phyloP scores from a whole-genome alignment of 2,797 vertebrate genomes.

The Kryptolebias ocellatus region DNA sequence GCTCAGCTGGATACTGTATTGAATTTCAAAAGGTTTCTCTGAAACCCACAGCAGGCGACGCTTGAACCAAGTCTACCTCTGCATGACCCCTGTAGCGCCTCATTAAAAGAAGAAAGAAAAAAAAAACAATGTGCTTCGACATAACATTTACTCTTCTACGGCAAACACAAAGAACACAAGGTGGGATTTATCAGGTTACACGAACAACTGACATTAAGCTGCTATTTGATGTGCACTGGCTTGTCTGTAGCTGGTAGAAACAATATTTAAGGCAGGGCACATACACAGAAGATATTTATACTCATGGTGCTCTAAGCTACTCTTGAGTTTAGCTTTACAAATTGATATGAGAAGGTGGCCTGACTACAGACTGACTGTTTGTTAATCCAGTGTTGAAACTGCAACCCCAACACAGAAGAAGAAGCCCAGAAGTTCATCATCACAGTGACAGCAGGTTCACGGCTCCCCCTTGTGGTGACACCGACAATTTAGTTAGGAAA shows the following conservation, averaged over 20 bases:
- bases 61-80: conserved; percentile 15
- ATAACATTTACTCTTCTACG: conserved; percentile 14
- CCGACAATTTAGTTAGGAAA: conserved; percentile 8
- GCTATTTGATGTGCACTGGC: background rate
- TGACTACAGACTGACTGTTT: conserved; percentile 16
- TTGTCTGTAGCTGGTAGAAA: background rate
- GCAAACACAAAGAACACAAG: conserved; percentile 8
- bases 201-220: background rate
- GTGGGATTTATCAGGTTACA: background rate
- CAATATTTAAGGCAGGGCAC: too few species aligned
- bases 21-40: conserved; percentile 27
- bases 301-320: too few species aligned
- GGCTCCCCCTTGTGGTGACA: conserved; percentile 66
- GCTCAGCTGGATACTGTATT: conserved; percentile 9
- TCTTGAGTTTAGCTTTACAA: background rate
- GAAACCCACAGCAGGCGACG: conserved; percentile 20
- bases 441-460: conserved; percentile 38
- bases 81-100: conserved; percentile 33
- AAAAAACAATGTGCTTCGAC: conserved; percentile 28
- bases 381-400: conserved; percentile 3
- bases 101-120: conserved; percentile 5
- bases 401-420: background rate
- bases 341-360: background rate
- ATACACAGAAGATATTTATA: too few species aligned
- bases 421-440: background rate